phyloP scores from a whole-genome alignment of 2,888 invertebrate species.

The Parnassius mnemosyne region DNA sequence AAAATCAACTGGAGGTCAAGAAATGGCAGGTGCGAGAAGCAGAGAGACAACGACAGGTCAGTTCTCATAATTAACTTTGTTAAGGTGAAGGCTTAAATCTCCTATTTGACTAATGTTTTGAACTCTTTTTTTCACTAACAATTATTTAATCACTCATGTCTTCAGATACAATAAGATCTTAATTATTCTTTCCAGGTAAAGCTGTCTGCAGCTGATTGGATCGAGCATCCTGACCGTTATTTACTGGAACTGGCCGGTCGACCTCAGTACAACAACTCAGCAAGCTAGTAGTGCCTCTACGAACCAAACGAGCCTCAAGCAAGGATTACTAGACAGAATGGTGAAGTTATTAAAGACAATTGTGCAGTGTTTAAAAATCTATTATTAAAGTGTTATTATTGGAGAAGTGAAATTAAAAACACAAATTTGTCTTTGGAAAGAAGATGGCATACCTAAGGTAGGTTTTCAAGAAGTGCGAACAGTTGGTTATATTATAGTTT shows the following conservation, averaged over 20 bases:
- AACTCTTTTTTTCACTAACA: too few species aligned
- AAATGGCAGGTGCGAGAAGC: constrained; percentile 95
- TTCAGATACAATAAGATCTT: too few species aligned
- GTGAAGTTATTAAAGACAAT: constrained; percentile 7
- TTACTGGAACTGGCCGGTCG: constrained; percentile 92
- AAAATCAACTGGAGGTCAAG: constrained; percentile 93
- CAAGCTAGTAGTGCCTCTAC: constrained; percentile 58
- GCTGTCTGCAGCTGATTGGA: constrained; percentile 94
- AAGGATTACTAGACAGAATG: neutral
- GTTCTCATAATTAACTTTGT: constrained; percentile 12
- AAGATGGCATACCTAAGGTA: too few species aligned
- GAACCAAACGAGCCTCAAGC: too few species aligned
- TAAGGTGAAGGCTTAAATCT: too few species aligned
- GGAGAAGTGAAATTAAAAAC: neutral
- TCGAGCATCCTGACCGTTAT: constrained; percentile 95
- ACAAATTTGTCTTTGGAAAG: too few species aligned
- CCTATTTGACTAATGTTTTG: too few species aligned
- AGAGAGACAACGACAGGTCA: constrained; percentile 85
- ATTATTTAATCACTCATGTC: too few species aligned
- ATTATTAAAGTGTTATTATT: neutral
- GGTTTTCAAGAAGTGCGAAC: too few species aligned
- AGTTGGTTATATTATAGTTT: too few species aligned
- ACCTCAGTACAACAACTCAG: constrained; percentile 87
- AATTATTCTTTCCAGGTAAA: constrained; percentile 82
- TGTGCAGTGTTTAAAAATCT: neutral